Percentiles rank a stretch among this genome's conserved stretches.
phyloP scores from a whole-genome alignment of 2,113 vertebrate species.

The Centropus bengalensis region DNA sequence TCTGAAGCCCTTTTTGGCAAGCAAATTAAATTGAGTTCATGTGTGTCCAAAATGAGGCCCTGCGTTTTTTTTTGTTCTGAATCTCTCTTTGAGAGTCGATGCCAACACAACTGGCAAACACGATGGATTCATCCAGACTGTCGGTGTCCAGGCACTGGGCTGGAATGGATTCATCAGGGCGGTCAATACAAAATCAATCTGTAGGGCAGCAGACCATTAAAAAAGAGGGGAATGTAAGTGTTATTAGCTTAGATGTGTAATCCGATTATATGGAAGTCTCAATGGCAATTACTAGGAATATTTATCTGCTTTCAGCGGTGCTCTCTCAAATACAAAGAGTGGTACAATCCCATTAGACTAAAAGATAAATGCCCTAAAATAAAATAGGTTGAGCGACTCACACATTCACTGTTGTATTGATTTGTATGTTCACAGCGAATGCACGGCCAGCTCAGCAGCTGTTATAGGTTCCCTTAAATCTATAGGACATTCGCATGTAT shows the following conservation, averaged over 20 bases:
- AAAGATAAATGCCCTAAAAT: constrained; percentile 21
- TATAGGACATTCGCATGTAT: not conserved
- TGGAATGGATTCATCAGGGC: not conserved
- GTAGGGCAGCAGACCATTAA: not conserved
- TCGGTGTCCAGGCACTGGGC: not conserved
- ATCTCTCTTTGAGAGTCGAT: not conserved
- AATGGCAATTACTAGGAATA: not conserved
- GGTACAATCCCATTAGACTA: not conserved
- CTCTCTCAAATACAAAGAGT: constrained; percentile 8
- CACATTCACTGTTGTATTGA: not conserved
- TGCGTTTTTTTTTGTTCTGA: not conserved
- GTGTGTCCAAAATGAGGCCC: not conserved
- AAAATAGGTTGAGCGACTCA: not conserved
- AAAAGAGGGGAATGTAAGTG: not conserved
- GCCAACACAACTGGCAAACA: not conserved
- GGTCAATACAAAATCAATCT: constrained; percentile 46
- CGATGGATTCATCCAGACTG: not conserved
- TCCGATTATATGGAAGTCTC: constrained; percentile 3
- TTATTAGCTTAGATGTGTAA: constrained; percentile 29
- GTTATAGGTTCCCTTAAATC: not conserved
- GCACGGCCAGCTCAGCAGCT: not conserved
- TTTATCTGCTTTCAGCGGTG: constrained; percentile 28
- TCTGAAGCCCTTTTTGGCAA: not conserved
- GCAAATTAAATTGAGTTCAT: not conserved
- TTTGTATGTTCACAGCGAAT: not conserved